These are phyloP conservation scores for Falcunculus frontatus DNA, from an alignment of 2,113 vertebrate genomes.

Conservation along the genomic window DNA sequence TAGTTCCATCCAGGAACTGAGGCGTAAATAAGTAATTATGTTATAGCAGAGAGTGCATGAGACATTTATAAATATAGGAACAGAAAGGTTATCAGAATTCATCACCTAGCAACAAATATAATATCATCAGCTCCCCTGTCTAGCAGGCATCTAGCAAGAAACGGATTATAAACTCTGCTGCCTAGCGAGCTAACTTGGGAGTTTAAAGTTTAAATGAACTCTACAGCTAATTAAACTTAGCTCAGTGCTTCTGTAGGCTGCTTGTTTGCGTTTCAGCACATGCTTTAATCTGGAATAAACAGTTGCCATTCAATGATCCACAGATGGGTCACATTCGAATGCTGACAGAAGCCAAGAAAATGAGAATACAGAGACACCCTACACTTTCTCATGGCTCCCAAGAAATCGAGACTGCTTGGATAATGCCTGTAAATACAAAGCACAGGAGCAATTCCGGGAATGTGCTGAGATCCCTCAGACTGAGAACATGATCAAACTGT, in stretches of 20 bases:
- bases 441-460: background rate
- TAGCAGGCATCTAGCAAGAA: background rate
- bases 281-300: slow-evolving; percentile 20
- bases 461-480: background rate
- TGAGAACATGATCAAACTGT: background rate
- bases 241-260: background rate
- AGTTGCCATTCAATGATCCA: slow-evolving; percentile 18
- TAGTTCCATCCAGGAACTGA: background rate
- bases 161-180: background rate
- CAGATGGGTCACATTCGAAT: slow-evolving; percentile 4
- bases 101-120: slow-evolving; percentile 1
- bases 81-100: slow-evolving; percentile 29
- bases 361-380: background rate
- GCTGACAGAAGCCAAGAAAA: background rate
- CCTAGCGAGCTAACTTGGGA: background rate
- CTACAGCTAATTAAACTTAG: slow-evolving; percentile 26
- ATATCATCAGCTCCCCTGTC: background rate
- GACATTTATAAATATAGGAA: background rate
- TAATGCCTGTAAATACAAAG: background rate
- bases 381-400: background rate
- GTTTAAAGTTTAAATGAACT: slow-evolving; percentile 29
- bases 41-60: background rate
- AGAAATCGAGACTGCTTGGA: background rate
- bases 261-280: background rate
- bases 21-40: background rate